Evolutionary conservation across 2,888 invertebrate genomes (phyloP), one percentile per base, ranked within the genome.

Genomic region (Adela reaumurella): DNA sequence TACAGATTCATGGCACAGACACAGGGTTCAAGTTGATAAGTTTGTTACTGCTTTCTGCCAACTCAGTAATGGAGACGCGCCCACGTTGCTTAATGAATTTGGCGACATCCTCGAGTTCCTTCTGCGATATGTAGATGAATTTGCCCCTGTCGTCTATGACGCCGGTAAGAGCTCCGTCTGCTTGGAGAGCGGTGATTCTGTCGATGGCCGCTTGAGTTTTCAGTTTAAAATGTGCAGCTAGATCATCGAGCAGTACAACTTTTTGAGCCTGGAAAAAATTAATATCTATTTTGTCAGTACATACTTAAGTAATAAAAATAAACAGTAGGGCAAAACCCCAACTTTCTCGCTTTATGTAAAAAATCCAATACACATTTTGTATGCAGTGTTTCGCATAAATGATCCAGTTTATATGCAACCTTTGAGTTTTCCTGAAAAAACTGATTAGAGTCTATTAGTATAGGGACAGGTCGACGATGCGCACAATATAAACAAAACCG

Each of bases 121-220:
- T 87, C 57, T 87, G 85, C 0, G 97, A 94, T 48, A 99, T 92
- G 69, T 94, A 99, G 63, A 99, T 98, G 66, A 99, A 99, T 74
- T 99, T 99, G 17, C 99, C 99, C 53, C 99, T 82, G 68, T 99
- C 99, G 64, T 99, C 99, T 56, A 99, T 92, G 1, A 99, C 98
- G 0, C 99, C 94, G 2, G 95, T 94, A n/a, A 99, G 77, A 49
- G 84, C 84, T 11, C 91, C 94, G 52, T 90, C 87, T 1, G 85
- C 81, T 60, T 94, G 90, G 45, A 99, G 76, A 45, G 90, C 88
- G 54, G 91, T 87, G 53, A 99, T 89, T 56, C 97, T 85, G 58
- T 93, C 90, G 54, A 94, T 91, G 0, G 86, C 88, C 17, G 89
- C 90, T 68, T 93, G 91, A 1, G 96, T 95, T 71, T 94, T 97